Evolutionary conservation across 2,797 vertebrate genomes (phyloP), one percentile per base, ranked within the genome.

Genomic region (Cuniculus paca): DNA sequence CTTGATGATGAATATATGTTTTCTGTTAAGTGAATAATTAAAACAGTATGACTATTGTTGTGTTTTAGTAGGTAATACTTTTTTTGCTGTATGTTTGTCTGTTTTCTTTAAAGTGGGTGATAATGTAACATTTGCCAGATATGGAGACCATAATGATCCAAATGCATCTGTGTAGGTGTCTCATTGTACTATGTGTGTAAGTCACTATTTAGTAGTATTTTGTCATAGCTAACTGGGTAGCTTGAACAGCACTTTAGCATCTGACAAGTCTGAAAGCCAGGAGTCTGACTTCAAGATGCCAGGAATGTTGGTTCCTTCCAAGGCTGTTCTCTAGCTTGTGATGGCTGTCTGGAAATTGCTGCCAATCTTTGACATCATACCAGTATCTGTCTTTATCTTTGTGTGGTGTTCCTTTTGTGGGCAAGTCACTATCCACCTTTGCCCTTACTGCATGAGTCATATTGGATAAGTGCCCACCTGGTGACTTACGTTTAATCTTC

Each of bases 1-100:
- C 11, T 78, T 84, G 19, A 68, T 79, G 92, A 60, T 75, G 42
- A 86, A 88, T 61, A 26, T 5, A 2, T 85, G 2, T 54, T 90
- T 82, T 17, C 61, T 88, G 3, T 80, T 82, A 80, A 28, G 1
- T 17, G 1, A 81, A 50, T 61, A 87, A 39, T 93, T 93, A 52
- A 95, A 93, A 60, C 10, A 39, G 0, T 58, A 34, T 81, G 36
- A 56, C 36, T 50, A 2, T 45, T 91, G 7, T 45, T 91, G 7
- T 24, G 65, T 83, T 85, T 81, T 61, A 90, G 63, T 39, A 88
- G 24, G 12, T 93, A 31, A 34, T 78, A 7, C 89, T 86, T 79
- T 61, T 50, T 12, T 92, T 86, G 24, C 20, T 34, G 28, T 77
- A 42, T 50, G 87, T 89, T 83, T n/a, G 56, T 56, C 54, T 60